phyloP scores from a whole-genome alignment of 2,113 vertebrate genomes.

The Fukomys damarensis region DNA sequence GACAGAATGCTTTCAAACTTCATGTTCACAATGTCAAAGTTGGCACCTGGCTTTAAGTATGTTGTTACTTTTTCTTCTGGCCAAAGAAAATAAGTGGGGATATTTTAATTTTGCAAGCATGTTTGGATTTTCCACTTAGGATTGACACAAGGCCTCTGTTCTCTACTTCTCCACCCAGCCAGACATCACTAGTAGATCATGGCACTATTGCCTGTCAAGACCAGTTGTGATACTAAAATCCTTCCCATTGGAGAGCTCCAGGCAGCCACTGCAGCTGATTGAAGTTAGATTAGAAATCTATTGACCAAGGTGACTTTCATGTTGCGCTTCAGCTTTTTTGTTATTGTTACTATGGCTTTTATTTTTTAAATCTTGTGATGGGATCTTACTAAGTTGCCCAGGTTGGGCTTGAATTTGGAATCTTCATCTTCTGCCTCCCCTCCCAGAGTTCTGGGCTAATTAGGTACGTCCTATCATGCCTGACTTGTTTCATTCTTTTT shows the following conservation, averaged over 20 bases:
- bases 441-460: neutral
- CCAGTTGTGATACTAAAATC: neutral
- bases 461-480: neutral
- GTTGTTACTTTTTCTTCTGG: neutral
- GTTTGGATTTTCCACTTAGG: neutral
- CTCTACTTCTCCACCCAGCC: neutral
- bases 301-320: neutral
- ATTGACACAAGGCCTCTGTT: neutral
- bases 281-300: neutral
- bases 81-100: neutral
- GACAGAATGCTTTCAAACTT: neutral
- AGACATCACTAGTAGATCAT: neutral
- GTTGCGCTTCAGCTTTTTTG: neutral
- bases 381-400: neutral
- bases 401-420: neutral
- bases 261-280: neutral
- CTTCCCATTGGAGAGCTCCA: neutral
- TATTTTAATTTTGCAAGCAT: neutral
- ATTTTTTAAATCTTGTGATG: neutral
- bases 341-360: neutral
- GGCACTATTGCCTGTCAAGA: neutral
- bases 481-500: neutral
- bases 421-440: neutral
- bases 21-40: neutral
- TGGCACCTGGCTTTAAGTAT: neutral